phyloP scores from a whole-genome alignment of 2,113 vertebrate genomes.

The Cathartes aura region DNA sequence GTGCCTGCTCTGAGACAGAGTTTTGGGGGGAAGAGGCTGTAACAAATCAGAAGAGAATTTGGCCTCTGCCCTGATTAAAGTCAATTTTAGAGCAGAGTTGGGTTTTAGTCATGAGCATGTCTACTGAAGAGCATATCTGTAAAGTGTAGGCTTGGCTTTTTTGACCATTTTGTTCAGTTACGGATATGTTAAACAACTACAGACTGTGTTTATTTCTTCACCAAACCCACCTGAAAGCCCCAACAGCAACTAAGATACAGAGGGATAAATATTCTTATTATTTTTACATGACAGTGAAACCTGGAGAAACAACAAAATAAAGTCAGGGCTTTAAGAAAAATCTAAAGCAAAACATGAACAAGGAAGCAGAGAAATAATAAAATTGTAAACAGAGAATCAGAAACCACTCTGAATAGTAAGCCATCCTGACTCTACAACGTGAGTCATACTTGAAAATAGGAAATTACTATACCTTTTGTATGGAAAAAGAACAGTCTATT shows the following conservation, averaged over 20 bases:
- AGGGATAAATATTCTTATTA: background rate
- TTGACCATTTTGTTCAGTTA: background rate
- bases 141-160: background rate
- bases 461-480: background rate
- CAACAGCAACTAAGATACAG: background rate
- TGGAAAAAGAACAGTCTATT: background rate
- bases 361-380: background rate
- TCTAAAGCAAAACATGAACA: background rate
- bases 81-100: background rate
- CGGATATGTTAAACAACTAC: background rate
- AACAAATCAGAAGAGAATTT: background rate
- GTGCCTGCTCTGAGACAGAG: background rate
- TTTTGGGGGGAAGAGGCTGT: background rate
- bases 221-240: background rate
- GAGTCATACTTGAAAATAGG: background rate
- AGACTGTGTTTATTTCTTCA: background rate
- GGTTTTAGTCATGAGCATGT: background rate
- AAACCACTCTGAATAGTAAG: background rate
- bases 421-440: background rate
- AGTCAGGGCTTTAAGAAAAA: background rate
- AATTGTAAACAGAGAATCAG: background rate
- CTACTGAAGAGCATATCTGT: background rate
- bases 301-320: background rate
- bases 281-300: background rate
- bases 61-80: background rate